Evolutionary conservation across 1,140 invertebrate genomes (phyloP), one percentile per base, ranked within the genome.

Genomic region (Papilio polyxenes): DNA sequence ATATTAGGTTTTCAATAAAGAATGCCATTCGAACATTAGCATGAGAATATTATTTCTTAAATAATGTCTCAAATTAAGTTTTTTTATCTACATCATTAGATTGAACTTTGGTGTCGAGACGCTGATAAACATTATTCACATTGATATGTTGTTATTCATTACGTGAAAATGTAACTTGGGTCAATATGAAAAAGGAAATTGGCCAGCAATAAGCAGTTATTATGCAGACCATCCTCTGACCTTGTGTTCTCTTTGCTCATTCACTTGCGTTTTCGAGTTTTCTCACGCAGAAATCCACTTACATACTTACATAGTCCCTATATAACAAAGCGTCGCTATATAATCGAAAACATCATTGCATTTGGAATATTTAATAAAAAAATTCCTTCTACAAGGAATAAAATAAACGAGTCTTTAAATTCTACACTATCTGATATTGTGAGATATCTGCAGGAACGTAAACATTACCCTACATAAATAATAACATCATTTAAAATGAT

Each of bases 251-350:
- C n/a, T 44, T 44, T 6, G 7, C 40, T 44, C 40, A 44, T n/a
- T 23, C 62, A 65, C 62, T 65, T 31, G 62, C 62, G 62, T 31
- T 65, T 65, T 65, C 23, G 62, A 65, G 20, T 65, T 65, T 65
- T 65, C 62, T 65, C 62, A 65, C 62, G 62, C 62, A 20, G 62
- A 31, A 65, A 65, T 23, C 23, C 23, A 31, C 20, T 65, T 65
- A 65, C 62, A 65, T 65, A 44, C 40, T 6, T 2, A 31, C 23
- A n/a, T 11, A 65, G 9, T 31, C 10, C 23, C 1, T 23, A 11
- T 9, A 65, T 11, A 10, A 65, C 2, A 65, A 65, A 23, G 20
- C 10, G 31, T 23, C n/a, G 20, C 59, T 8, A 65, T 20, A 31
- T 65, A 23, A 20, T 65, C 20, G 7, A 23, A 20, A 65, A 23